phyloP scores from a whole-genome alignment of 2,797 vertebrate species.

The Sebastiscus albofasciatus region DNA sequence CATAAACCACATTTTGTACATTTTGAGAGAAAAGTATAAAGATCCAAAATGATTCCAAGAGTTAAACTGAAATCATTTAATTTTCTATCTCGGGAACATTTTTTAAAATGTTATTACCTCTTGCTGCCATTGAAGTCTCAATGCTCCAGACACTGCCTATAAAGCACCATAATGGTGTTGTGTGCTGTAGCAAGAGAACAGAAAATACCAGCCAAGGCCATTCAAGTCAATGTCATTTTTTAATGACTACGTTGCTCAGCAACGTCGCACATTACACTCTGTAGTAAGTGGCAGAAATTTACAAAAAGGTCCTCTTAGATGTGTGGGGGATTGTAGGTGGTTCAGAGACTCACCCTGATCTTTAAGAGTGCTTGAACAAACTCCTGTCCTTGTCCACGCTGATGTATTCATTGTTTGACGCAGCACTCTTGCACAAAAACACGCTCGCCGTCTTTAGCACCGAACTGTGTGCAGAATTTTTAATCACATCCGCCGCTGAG shows the following conservation, averaged over 20 bases:
- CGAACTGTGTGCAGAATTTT: slow-evolving; percentile 10
- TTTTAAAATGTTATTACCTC: background rate
- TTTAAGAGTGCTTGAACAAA: slow-evolving; percentile 7
- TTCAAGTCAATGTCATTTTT: background rate
- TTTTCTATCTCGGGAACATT: background rate
- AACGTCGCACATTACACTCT: background rate
- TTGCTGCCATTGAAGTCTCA: background rate
- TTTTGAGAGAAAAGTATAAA: background rate
- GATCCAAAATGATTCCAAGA: background rate
- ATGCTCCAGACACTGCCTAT: no score
- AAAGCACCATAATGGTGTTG: background rate
- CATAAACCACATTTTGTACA: background rate
- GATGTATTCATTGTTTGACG: slow-evolving; percentile 15
- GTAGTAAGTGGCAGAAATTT: background rate
- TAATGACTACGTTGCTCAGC: background rate
- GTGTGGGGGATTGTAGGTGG: background rate
- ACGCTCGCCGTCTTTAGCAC: background rate
- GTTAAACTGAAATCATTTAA: background rate
- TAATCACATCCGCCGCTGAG: background rate
- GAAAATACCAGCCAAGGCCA: background rate
- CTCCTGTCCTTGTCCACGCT: slow-evolving; percentile 19
- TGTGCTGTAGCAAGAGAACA: background rate
- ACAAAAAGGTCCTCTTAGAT: background rate
- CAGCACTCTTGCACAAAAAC: slow-evolving; percentile 6
- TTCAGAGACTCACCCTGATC: background rate